Base-by-base conservation (phyloP, 2,113 vertebrate species). In the Phalacrocorax carbo region DNA sequence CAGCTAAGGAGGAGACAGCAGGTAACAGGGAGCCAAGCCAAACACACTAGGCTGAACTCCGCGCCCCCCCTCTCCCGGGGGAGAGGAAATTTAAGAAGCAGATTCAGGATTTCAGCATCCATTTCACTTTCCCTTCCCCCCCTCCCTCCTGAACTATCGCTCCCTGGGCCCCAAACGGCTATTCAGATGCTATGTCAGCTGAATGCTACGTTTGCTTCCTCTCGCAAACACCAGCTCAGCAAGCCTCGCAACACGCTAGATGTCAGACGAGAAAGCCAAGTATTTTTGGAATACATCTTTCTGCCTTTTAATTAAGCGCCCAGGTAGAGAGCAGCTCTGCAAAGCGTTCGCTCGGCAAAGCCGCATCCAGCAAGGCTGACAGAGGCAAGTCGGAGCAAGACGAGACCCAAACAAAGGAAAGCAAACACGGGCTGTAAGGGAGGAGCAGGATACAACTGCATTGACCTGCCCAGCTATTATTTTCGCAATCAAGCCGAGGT, bases 61-160 rank as follows among this genome's bases (percentile, higher is more conserved):
- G 22, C 71, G 62, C 60, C 73, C 91, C 72, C 80, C 60, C 69
- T 93, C 94, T 93, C 83, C 88, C 14, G 84, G 86, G 62, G 82
- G 36, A 20, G 69, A 73, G 72, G 88, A 91, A 88, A 96, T 94
- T 80, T 44, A 94, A 98, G 93, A 18, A 94, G 88, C 93, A 94
- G 77, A 94, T 79, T 68, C 73, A 91, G 80, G 86, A 65, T 85
- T 70, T 82, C 85, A 79, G 83, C 57, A 77, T 82, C 79, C 83
- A 95, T 86, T 90, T 93, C 86, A 49, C 38, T 49, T 55, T 90
- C 86, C 83, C 93, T 95, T 38, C 38, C 18, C 92, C 91, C 85
- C 61, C 84, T 73, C 85, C 61, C 84, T 73, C 70, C 57, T 44
- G 88, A 84, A 82, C 89, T 55, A 3, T 5, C 3, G 38, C 72